Evolutionary conservation across 2,113 vertebrate species (phyloP), one percentile per base, ranked within the genome.

Genomic region (Gallinago paraguaiae): DNA sequence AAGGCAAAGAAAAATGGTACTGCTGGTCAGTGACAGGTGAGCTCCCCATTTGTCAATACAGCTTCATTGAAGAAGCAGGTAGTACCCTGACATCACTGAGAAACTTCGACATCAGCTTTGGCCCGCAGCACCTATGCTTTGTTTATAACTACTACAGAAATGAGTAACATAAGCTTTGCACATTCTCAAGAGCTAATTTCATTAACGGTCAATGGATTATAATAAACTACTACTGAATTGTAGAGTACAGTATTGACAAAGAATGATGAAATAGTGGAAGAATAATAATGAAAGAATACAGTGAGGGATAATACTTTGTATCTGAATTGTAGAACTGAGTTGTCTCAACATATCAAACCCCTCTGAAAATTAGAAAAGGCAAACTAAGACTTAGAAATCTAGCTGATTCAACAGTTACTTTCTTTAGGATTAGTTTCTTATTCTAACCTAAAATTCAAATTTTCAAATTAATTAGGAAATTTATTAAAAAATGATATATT

Each of bases 1-100:
- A 97, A 86, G 82, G 78, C 92, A 97, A 97, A 97, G 97, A 97
- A 96, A 98, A 98, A 97, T 96, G 86, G 89, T 76, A 86, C 60
- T 4, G 8, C 81, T 97, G 87, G 67, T 95, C 95, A 95, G 82
- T 97, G 97, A 94, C 96, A 95, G 92, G 82, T 95, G 90, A 97
- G 96, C 92, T 97, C 93, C 72, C 67, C 95, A 93, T 95, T 96
- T 88, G 91, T 97, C 94, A 94, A 5, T 48, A 65, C 27, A 75
- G 13, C 71, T 84, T 68, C 67, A 13, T 7, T 75, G 64, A 75
- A 79, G 82, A 94, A 94, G 13, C 61, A 95, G 80, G 67, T 82
- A 68, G 63, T 30, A n/a, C 11, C 43, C n/a, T 83, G n/a, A 30
- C 27, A 23, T 64, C 83, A 37, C 68, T 37, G 76, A 24, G 70